Evolutionary conservation across 2,113 vertebrate genomes (phyloP).

Genomic region (Solenodon paradoxus): DNA sequence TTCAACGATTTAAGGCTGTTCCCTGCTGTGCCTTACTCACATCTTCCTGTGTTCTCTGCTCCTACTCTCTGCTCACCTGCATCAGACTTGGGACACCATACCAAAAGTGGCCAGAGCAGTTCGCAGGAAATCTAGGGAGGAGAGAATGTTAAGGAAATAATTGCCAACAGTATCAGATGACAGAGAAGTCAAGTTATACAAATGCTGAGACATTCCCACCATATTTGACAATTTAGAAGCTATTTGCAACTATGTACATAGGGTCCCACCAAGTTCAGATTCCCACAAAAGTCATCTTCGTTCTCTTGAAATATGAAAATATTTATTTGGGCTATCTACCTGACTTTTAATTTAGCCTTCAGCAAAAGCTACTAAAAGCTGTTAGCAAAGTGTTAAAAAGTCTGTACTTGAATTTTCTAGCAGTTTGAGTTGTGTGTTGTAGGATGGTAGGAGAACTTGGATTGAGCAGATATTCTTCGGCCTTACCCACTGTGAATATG

Average conservation of each 20-base stretch:
- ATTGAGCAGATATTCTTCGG: too few relatives aligned
- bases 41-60: neutral
- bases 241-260: neutral
- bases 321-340: conserved; percentile 23
- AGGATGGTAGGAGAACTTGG: neutral
- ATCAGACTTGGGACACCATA: neutral
- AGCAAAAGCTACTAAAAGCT: neutral
- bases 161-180: neutral
- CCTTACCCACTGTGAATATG: neutral
- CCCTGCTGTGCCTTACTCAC: neutral
- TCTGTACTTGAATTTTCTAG: neutral
- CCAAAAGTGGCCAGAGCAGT: neutral
- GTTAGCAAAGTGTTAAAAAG: neutral
- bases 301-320: neutral
- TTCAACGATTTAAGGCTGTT: neutral
- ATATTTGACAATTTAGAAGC: neutral
- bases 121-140: neutral
- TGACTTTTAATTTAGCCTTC: conserved; percentile 1
- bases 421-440: neutral
- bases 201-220: neutral
- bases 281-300: neutral
- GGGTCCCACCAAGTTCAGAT: neutral
- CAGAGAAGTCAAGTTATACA: neutral
- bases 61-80: neutral
- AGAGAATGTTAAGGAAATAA: neutral